Base-by-base conservation (phyloP, 2,113 vertebrate genomes). In the Otolemur garnettii region DNA sequence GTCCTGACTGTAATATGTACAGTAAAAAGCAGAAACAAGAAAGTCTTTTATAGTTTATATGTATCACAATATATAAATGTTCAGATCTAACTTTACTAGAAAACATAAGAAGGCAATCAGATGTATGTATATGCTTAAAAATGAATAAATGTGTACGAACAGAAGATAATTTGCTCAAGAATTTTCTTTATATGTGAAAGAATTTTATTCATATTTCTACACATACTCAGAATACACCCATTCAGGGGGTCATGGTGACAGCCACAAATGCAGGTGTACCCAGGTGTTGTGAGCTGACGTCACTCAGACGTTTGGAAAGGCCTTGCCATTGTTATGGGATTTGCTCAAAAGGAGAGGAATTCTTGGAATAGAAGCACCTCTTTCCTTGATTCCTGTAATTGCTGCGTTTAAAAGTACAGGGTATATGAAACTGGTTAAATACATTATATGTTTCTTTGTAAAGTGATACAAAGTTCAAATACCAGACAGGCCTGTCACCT, bases 51-150 rank as follows among this genome's bases (percentile, higher is more conserved):
- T 30, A 78, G 22, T 66, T 93, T 93, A 91, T n/a, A 77, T 78
- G 28, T 60, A 26, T 75, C 79, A 12, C 33, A 85, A 87, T 60
- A 64, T 33, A 30, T n/a, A 57, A 93, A 50, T 83, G 17, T 5
- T 71, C 86, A 79, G 66, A 12, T 24, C 38, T 83, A n/a, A 74
- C 57, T 83, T 77, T 85, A n/a, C 72, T n/a, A 80, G 74, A 94
- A 80, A 75, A n/a, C 26, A 6, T 45, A 45, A 92, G 78, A n/a
- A 87, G n/a, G 17, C 35, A 50, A 83, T 66, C 33, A 92, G 57
- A 69, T 57, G 57, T 78, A 71, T 84, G 60, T 11, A 35, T 2
- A 22, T 66, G 53, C 38, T 94, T 81, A 50, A 55, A 35, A 35
- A 79, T 84, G 72, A 90, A 57, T 62, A 68, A 60, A 72, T 13